Evolutionary conservation across 2,888 invertebrate species (phyloP).

Genomic region (Alviniconcha strummeri): DNA sequence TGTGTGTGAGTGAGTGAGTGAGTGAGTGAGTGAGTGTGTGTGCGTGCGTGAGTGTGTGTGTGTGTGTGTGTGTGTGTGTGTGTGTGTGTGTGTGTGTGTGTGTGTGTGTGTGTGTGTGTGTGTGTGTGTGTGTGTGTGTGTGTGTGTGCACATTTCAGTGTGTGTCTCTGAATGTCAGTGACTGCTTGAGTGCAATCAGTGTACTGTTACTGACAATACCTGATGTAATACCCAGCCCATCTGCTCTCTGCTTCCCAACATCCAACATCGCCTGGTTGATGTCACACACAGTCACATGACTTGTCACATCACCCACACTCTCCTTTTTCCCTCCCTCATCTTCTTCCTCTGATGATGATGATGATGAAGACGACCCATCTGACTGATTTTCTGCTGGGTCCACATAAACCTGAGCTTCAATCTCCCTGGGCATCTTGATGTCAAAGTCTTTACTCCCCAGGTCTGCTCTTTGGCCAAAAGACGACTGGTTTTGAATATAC

Average conservation of each 20-base stretch:
- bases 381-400: conserved; percentile 33
- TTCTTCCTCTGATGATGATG: conserved; percentile 39
- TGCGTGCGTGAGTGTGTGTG: background rate
- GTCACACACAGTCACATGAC: conserved; percentile 80
- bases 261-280: conserved; percentile 95
- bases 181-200: no score
- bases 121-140: no score
- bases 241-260: conserved; percentile 87
- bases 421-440: conserved; percentile 43
- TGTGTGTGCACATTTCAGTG: no score
- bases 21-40: background rate
- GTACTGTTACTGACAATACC: conserved; percentile 34
- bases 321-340: background rate
- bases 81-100: background rate
- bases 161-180: no score
- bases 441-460: conserved; percentile 35
- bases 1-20: background rate
- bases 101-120: background rate
- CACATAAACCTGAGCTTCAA: conserved; percentile 38
- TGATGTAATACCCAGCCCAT: conserved; percentile 76
- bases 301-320: conserved; percentile 19
- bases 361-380: conserved; percentile 27
- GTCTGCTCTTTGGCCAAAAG: background rate
- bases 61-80: background rate
- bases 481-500: conserved; percentile 54